phyloP scores from a whole-genome alignment of 2,888 invertebrate species.

The Sminthurinus aureus region DNA sequence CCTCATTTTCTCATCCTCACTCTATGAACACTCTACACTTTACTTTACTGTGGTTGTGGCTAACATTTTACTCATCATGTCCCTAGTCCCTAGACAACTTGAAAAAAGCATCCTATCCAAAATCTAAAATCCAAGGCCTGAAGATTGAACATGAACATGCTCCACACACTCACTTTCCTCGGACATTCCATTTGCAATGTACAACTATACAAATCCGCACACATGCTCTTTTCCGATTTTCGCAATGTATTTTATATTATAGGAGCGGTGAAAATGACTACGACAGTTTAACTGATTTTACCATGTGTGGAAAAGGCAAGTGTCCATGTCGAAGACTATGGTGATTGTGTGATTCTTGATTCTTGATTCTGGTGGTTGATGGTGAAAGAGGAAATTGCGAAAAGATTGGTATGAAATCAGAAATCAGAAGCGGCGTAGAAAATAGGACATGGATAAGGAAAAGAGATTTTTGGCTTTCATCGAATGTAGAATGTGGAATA shows the following conservation, averaged over 20 bases:
- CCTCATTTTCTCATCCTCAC: not conserved
- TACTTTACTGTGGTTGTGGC: not conserved
- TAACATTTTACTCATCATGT: not conserved
- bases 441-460: not conserved
- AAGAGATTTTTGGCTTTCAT: not conserved
- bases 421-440: not conserved
- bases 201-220: too few species aligned
- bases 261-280: too few species aligned
- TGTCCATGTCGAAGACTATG: not conserved
- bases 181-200: too few species aligned
- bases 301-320: too few species aligned
- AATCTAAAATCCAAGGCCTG: too few species aligned
- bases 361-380: not conserved
- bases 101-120: too few species aligned
- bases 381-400: not conserved
- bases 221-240: too few species aligned
- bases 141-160: too few species aligned
- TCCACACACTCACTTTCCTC: too few species aligned
- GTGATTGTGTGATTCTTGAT: not conserved
- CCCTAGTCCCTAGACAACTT: not conserved
- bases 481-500: too few species aligned
- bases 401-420: not conserved
- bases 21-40: not conserved
- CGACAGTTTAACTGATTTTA: too few species aligned
- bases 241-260: too few species aligned